Evolutionary conservation across 2,888 invertebrate genomes (phyloP).

Genomic region (Suillia variegata): DNA sequence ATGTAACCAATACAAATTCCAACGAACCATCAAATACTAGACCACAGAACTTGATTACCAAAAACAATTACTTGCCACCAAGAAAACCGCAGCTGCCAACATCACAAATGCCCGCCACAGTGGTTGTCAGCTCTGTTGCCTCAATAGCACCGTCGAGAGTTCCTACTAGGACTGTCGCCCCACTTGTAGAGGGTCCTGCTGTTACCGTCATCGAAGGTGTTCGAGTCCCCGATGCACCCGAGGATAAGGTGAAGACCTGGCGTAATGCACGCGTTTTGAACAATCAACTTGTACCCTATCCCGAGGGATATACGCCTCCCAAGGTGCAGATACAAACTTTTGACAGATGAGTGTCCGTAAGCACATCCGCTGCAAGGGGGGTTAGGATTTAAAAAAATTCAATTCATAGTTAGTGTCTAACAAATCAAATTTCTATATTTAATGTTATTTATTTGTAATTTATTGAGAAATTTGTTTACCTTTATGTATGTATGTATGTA

Average conservation of each 20-base stretch:
- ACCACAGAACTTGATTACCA: constrained; percentile 48
- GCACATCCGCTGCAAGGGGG: no score
- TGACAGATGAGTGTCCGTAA: constrained; percentile 45
- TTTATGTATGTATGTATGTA: no score
- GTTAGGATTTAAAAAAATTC: no score
- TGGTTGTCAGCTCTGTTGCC: constrained; percentile 40
- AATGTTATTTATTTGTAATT: no score
- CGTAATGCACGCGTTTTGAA: constrained; percentile 88
- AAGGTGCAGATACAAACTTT: constrained; percentile 62
- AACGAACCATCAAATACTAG: constrained; percentile 23
- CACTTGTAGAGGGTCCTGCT: constrained; percentile 49
- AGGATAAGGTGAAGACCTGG: constrained; percentile 79
- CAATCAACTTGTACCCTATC: constrained; percentile 78
- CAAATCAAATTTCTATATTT: no score
- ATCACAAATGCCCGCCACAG: constrained; percentile 2
- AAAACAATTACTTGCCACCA: constrained; percentile 40
- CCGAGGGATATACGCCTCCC: constrained; percentile 71
- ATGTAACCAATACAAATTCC: constrained; percentile 27
- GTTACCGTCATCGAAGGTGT: constrained; percentile 73
- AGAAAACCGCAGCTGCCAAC: constrained; percentile 17
- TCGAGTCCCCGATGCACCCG: constrained; percentile 82
- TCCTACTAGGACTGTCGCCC: constrained; percentile 17
- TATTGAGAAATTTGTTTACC: no score
- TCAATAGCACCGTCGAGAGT: constrained; percentile 27
- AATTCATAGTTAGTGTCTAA: no score